Percentiles rank a stretch among this genome's conserved stretches.
Conservation (phyloP, 2,113 vertebrate genomes). For the Ramphastos sulfuratus region DNA sequence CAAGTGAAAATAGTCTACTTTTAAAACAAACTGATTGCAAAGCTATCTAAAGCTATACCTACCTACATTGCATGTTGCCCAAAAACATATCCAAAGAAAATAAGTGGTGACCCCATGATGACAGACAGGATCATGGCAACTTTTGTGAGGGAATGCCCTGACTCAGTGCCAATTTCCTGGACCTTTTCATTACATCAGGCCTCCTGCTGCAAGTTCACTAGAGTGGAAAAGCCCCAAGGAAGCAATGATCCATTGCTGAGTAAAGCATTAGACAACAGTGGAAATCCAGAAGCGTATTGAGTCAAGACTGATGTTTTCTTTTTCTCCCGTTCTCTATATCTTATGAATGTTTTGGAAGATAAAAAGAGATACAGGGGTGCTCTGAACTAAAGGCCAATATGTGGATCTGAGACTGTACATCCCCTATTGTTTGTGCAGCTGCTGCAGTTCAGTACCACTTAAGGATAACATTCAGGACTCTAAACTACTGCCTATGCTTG, state of each 20-base stretch:
- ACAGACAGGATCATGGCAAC: background rate
- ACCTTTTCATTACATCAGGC: background rate
- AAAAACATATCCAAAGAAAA: background rate
- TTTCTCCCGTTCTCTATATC: background rate
- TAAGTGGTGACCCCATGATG: background rate
- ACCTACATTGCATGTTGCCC: background rate
- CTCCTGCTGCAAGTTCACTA: background rate
- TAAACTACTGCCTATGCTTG: background rate
- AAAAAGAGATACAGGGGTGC: background rate
- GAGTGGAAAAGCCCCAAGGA: slow-evolving; percentile 24
- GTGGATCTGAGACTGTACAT: background rate
- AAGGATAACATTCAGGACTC: background rate
- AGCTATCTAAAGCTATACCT: background rate
- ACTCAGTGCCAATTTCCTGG: background rate
- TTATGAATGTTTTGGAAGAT: background rate
- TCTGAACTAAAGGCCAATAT: background rate
- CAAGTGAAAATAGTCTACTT: background rate
- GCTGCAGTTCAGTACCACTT: background rate
- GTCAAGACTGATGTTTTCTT: background rate
- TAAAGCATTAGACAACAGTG: background rate
- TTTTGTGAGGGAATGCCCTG: background rate
- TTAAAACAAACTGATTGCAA: no score
- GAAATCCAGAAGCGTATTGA: background rate
- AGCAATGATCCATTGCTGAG: background rate
- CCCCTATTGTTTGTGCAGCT: background rate